Base-by-base conservation (phyloP, 2,113 vertebrate species). In the Dendrocopos noguchii region DNA sequence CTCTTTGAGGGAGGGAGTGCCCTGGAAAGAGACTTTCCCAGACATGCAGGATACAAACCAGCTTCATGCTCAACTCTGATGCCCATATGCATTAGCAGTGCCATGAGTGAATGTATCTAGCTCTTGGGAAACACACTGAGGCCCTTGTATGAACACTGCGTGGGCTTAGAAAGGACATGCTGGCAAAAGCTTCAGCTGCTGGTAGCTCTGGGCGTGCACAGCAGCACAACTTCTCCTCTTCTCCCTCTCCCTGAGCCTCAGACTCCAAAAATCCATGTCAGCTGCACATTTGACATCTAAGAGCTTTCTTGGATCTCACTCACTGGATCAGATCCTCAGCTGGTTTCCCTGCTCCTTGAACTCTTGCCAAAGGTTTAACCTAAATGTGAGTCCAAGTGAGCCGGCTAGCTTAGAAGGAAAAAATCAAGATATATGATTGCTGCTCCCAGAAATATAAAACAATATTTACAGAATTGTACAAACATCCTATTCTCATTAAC, bases 401-500 rank as follows among this genome's bases (percentile, higher is more conserved):
- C 52, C 16, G 2, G 46, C 22, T 9, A 65, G 50, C 57, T 88
- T 68, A 44, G 88, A 95, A 84, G 84, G 86, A 93, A 92, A 75
- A 85, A 94, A 70, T 87, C 82, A 57, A 76, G 92, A 95, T 79
- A 94, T 80, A 94, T 59, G 80, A 93, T 88, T 4, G 9, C 88
- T 92, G 93, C 87, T 96, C 88, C 85, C 92, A 97, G 88, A 96
- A 96, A 96, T 94, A 93, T 80, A 92, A 94, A 96, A 96, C 90
- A 96, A 95, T 97, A 96, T 96, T 97, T 96, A 97, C 92, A 90
- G 89, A 93, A 92, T 94, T 90, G 92, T 95, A 93, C 93, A 96
- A 97, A 97, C 95, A 97, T 96, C 94, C 95, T 94, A 91, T 87
- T 93, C 94, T 97, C 93, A 97, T 97, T 97, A 97, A 92, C 87